Conservation (phyloP, 2,888 invertebrate species). For the Agapetus fuscipes region DNA sequence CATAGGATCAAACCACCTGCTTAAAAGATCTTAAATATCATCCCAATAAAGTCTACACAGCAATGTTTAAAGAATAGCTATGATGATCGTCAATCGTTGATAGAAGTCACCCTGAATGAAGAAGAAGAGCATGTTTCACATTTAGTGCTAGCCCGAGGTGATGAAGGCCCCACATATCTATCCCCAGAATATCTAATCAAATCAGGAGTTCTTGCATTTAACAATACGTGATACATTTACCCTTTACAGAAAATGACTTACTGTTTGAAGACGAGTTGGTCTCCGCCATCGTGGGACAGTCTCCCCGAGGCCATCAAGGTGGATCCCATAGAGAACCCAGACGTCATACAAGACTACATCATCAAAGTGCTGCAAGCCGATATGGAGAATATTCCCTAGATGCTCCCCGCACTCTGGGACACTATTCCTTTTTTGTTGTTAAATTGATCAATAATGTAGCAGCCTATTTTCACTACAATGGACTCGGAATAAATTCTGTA, state of each 20-base stretch:
- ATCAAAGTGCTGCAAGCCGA: constrained; percentile 12
- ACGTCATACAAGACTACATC: constrained; percentile 14
- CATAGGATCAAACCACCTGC: too few relatives aligned
- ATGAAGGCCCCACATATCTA: too few relatives aligned
- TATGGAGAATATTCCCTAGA: constrained; percentile 8
- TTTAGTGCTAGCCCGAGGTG: too few relatives aligned
- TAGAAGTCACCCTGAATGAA: too few relatives aligned
- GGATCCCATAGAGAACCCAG: constrained; percentile 21
- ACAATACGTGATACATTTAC: neutral
- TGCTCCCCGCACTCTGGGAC: constrained; percentile 1
- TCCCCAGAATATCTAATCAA: neutral
- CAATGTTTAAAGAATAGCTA: too few relatives aligned
- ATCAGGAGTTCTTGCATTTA: neutral
- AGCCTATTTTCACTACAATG: too few relatives aligned
- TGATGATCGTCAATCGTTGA: too few relatives aligned
- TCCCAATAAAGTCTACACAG: too few relatives aligned
- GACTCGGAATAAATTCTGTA: too few relatives aligned
- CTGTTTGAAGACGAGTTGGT: constrained; percentile 29
- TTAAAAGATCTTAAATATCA: too few relatives aligned
- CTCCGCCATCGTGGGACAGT: constrained; percentile 25
- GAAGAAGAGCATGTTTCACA: too few relatives aligned
- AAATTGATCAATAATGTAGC: too few relatives aligned
- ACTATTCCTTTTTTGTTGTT: neutral
- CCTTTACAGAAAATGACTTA: constrained; percentile 33
- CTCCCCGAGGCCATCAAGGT: constrained; percentile 30